Base-by-base conservation (phyloP, 2,888 invertebrate genomes). In the Xanthorhoe designata region DNA sequence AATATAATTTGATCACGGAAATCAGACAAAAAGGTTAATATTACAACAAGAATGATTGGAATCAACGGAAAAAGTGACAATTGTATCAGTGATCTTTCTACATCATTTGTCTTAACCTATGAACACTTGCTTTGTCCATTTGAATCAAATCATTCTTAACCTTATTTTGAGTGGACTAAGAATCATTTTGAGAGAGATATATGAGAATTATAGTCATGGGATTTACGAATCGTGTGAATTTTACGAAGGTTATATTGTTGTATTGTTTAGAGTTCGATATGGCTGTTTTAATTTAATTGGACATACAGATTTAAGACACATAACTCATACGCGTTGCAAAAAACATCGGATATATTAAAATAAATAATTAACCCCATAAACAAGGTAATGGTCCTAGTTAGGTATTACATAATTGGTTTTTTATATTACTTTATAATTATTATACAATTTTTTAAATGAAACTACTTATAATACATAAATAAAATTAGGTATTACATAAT, bases 51-150 rank as follows among this genome's bases (percentile, higher is more conserved):
- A 63, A 19, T 62, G 35, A 61, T 65, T 56, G 52, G 51, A 59
- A 58, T 59, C 54, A 24, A 8, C 38, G 15, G 56, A 73, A 70
- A 72, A 70, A 69, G 50, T 63, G 35, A 70, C 69, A 73, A 73
- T 66, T 50, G 18, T 65, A 72, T 76, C 68, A 61, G 56, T 69
- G 59, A 73, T 70, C 63, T 73, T 73, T 68, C 69, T 68, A 60
- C 70, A 76, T 67, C 61, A 51, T 60, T 62, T 56, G 29, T 50
- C 17, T 59, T 38, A 50, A 60, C 49, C 15, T 51, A 13, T 2
- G 2, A 7, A 32, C 10, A 49, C 52, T 18, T 18, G 49, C 18
- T 8, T 42, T 52, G 6, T 15, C 2, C 17, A 15, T 47, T 2
- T 15, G 38, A 42, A 13, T 47, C 17, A 47, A 15, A 47, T 15